Conservation (phyloP, 2,113 vertebrate genomes). For the Cololabis saira region DNA sequence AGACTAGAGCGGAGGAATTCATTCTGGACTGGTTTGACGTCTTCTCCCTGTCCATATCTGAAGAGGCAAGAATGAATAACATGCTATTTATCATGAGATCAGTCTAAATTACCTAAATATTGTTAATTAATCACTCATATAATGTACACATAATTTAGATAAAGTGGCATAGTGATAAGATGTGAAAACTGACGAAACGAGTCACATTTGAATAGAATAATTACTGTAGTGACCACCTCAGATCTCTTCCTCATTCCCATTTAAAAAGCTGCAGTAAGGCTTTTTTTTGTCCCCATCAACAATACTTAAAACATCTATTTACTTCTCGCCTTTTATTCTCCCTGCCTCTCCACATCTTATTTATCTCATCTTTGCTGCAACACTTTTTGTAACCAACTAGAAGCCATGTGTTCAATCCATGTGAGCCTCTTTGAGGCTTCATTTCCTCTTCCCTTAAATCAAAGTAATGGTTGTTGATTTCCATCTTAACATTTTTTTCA, state of each 20-base stretch:
- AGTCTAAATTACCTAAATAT: neutral
- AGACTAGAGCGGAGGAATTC: slow-evolving; percentile 39
- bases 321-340: neutral
- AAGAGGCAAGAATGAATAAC: neutral
- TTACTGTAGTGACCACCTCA: slow-evolving; percentile 32
- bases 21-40: slow-evolving; percentile 52
- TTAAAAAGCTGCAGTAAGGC: neutral
- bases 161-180: neutral
- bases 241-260: slow-evolving; percentile 4
- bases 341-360: slow-evolving; percentile 2
- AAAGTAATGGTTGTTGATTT: neutral
- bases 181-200: neutral
- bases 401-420: neutral
- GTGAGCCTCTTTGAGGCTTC: neutral
- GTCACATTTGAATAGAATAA: slow-evolving; percentile 7
- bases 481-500: slow-evolving; percentile 2
- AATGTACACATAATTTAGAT: neutral
- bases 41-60: slow-evolving; percentile 62
- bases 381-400: neutral
- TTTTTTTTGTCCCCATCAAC: neutral
- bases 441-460: neutral
- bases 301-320: neutral
- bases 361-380: neutral
- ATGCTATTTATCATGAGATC: neutral
- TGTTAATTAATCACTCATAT: neutral